Conservation (phyloP, 2,888 invertebrate genomes). For the Dasypogon diadema region DNA sequence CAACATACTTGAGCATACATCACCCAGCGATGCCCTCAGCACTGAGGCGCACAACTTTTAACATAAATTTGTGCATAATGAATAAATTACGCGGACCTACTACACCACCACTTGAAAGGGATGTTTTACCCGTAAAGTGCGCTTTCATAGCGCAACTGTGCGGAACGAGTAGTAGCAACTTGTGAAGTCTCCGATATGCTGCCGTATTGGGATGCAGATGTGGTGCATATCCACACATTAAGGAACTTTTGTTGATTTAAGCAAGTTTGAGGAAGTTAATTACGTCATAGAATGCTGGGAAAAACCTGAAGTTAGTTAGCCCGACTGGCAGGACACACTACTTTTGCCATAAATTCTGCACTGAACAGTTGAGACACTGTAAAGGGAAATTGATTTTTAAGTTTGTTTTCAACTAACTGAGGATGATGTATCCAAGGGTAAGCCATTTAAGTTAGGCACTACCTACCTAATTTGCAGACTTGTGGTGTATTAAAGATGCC, state of each 20-base stretch:
- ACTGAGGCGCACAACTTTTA: conserved; percentile 57
- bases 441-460: too few relatives aligned
- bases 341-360: too few relatives aligned
- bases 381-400: too few relatives aligned
- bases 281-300: neutral
- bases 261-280: conserved; percentile 38
- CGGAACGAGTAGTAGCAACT: neutral
- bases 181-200: conserved; percentile 32
- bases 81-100: conserved; percentile 58
- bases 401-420: too few relatives aligned
- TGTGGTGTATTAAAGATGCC: too few relatives aligned
- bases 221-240: conserved; percentile 26
- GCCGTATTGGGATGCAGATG: conserved; percentile 4
- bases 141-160: conserved; percentile 31
- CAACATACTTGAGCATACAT: conserved; percentile 36
- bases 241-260: conserved; percentile 32
- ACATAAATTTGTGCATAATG: conserved; percentile 61
- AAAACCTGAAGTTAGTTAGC: too few relatives aligned
- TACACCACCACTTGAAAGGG: conserved; percentile 19
- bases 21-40: conserved; percentile 48
- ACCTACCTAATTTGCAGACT: too few relatives aligned
- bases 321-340: too few relatives aligned
- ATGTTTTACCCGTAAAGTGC: conserved; percentile 20
- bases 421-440: too few relatives aligned
- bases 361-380: too few relatives aligned